Evolutionary conservation across 2,888 invertebrate species (phyloP), one percentile per base, ranked within the genome.

Genomic region (Galerucella calmariensis): DNA sequence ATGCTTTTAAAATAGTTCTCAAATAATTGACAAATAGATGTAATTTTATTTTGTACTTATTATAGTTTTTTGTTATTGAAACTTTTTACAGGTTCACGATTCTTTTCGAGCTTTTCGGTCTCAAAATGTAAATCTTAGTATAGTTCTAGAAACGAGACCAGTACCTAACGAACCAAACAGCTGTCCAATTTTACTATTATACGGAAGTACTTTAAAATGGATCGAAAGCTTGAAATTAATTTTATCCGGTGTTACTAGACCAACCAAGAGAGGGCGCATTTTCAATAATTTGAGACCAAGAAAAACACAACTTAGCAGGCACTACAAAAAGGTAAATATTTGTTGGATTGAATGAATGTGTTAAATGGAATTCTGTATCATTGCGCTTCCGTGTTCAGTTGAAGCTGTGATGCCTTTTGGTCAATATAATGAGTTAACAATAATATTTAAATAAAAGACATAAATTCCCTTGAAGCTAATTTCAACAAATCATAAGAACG

Each of bases 61-160:
- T 35, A 8, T 35, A 8, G 6, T 8, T 1, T 27, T 27, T 27
- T 48, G 48, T 12, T 44, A 35, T 35, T 53, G 35, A 41, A 24
- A 72, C 65, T 51, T 77, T 62, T 86, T 86, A 9, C 83, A 92
- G 92, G 95, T 95, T 76, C 98, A 98, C 86, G 98, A 98, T 86
- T 97, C 97, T 0, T 98, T 96, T 86, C 90, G 98, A 75, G 97
- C 97, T 0, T 99, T 98, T 86, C 92, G 99, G 14, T 96, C 96
- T 2, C 92, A 95, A 82, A 94, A 95, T 84, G 88, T 97, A 6
- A 95, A 95, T 84, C 90, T 96, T 70, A 92, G 92, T 82, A 90
- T 96, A 56, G 91, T 92, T 2, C 88, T 96, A 78, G 96, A 97
- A 86, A 96, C 95, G 0, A 93, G 92, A 82, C 88, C 85, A 85